A percentile compares a stretch with the other conserved stretches of the same genome.
These are phyloP conservation scores for Gobionotothen gibberifrons DNA, from an alignment of 2,797 vertebrate species.

Conservation along the genomic window DNA sequence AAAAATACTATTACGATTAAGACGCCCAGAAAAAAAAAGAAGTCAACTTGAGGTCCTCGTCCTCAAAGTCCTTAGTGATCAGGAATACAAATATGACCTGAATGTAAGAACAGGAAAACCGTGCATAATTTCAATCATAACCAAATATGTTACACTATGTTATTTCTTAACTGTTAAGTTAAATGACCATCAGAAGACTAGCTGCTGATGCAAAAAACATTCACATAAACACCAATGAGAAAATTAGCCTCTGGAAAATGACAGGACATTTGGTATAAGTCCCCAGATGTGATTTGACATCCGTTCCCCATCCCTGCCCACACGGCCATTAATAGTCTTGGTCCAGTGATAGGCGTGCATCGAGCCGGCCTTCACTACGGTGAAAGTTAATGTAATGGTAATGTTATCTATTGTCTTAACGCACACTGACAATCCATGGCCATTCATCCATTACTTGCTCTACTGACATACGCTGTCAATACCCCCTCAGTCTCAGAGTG, in stretches of 20 bases:
- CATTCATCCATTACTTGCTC: conserved; percentile 73
- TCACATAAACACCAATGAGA: not conserved
- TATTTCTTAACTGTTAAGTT: too few relatives aligned
- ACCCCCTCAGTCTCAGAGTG: conserved; percentile 58
- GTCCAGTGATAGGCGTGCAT: conserved; percentile 48
- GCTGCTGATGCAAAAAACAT: too few relatives aligned
- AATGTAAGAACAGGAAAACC: too few relatives aligned
- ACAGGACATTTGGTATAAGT: conserved; percentile 17
- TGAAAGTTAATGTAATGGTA: conserved; percentile 58
- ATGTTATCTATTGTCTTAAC: conserved; percentile 68
- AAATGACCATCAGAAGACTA: too few relatives aligned
- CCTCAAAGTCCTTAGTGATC: too few relatives aligned
- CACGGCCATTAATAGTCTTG: conserved; percentile 22
- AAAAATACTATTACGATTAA: too few relatives aligned
- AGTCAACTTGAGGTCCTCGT: too few relatives aligned
- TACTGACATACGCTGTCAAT: conserved; percentile 66
- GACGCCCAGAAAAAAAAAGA: too few relatives aligned
- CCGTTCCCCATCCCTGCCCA: not conserved
- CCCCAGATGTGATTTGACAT: conserved; percentile 13
- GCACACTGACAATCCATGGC: conserved; percentile 55
- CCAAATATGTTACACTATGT: too few relatives aligned
- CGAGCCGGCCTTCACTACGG: conserved; percentile 57
- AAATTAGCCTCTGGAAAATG: conserved; percentile 31
- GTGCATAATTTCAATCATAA: too few relatives aligned
- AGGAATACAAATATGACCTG: too few relatives aligned